A percentile compares a stretch with the other conserved stretches of the same genome.
Evolutionary conservation across 2,888 invertebrate species (phyloP).

Genomic region (Clitarchus hookeri): DNA sequence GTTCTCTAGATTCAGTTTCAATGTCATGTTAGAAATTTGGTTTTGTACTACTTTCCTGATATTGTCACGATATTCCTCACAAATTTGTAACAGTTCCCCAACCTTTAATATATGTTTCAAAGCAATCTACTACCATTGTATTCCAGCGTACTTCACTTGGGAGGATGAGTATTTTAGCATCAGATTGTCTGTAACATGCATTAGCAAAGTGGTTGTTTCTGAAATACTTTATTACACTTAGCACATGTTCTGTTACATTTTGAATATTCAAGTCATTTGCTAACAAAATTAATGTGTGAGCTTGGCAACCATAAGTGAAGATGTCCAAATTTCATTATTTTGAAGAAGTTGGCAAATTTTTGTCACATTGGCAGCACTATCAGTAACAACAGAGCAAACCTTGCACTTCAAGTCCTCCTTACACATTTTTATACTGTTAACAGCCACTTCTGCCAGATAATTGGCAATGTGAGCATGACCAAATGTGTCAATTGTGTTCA

Average conservation of each 20-base stretch:
- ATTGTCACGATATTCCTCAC: neutral
- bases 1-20: neutral
- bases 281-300: neutral
- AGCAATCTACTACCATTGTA: neutral
- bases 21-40: neutral
- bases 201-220: conserved; percentile 16
- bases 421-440: neutral
- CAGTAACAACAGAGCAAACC: neutral
- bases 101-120: neutral
- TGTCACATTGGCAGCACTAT: neutral
- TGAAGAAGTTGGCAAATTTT: neutral
- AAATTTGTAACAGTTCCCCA: neutral
- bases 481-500: conserved; percentile 12
- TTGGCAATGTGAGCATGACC: conserved; percentile 17
- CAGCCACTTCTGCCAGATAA: conserved; percentile 18
- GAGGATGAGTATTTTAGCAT: too few relatives aligned
- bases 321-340: neutral
- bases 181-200: conserved; percentile 11
- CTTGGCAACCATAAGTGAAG: neutral
- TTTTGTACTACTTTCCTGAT: neutral
- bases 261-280: conserved; percentile 1
- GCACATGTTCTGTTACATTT: neutral
- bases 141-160: neutral
- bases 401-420: conserved; percentile 10
- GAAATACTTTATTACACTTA: neutral